Evolutionary conservation across 2,797 vertebrate genomes (phyloP), one percentile per base, ranked within the genome.

Genomic region (Melanotaenia nigrans): DNA sequence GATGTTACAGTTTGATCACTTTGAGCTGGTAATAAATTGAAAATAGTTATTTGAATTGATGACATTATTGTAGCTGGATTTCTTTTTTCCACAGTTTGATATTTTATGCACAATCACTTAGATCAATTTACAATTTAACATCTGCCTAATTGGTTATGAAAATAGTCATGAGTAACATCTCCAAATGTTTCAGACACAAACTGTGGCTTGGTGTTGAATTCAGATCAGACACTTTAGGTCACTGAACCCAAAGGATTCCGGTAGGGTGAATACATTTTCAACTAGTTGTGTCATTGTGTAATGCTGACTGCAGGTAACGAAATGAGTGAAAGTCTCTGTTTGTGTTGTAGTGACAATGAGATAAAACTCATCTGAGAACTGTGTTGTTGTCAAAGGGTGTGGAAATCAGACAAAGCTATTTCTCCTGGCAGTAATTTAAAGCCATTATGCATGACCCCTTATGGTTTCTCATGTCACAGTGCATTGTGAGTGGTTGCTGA

Each of bases 401-500:
- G 70, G 32, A 59, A 75, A 65, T 20, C 3, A 10, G 42, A 16
- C 38, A 75, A 87, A 68, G 77, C 62, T 56, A 74, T 82, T 85
- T 74, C 70, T 81, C 59, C 63, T 64, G 57, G 65, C 81, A 69
- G 68, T 68, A 68, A 75, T 63, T 82, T 62, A 73, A 73, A 84
- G 58, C 71, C 73, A 84, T 83, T 85, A 72, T 45, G 77, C 80
- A 49, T 83, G 76, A 88, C 77, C 83, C 79, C 73, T 77, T 77
- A 71, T 61, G 59, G 68, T 85, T 86, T 75, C 65, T 74, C 83
- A 77, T 85, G 65, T 83, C 79, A 67, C 71, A 76, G 85, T 84
- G 69, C 84, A 88, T 66, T 32, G 68, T 59, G 72, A 89, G 80
- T 85, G 79, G 85, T 69, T 74, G 73, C 49, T 67, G 55, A 83